Base-by-base conservation (phyloP, 2,888 invertebrate genomes). In the Lasius fuliginosus region DNA sequence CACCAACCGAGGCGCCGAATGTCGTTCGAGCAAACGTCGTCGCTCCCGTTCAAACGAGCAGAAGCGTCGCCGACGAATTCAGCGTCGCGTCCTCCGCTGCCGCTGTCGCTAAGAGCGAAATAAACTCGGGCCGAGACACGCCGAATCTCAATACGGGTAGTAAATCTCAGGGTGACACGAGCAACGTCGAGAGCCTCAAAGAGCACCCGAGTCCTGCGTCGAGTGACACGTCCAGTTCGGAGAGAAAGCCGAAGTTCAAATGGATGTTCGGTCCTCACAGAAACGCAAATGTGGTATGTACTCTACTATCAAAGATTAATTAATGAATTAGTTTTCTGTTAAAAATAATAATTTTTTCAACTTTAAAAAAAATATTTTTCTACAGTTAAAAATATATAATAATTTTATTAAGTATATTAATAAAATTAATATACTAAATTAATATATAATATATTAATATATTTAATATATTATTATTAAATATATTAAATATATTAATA, bases 181-280 rank as follows among this genome's bases (percentile, higher is more conserved):
- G 81, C 40, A 86, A 77, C 56, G 84, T 85, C 40, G 89, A 87
- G 1, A 71, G 64, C 18, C 88, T 88, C n/a, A 88, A 89, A 11
- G 49, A 73, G 1, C 73, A 82, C 9, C 85, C 76, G 68, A 85
- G 85, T 60, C 67, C 88, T 23, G 85, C 75, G 46, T 83, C 74
- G 30, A 90, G 84, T 33, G 91, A 93, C 8, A 85, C 73, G 11
- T 81, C 87, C 15, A 83, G 82, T 82, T 84, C 74, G 6, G 93
- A 93, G 46, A 91, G 88, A 23, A 94, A 92, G 67, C 92, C 94
- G 40, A 95, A 91, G 85, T 87, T 92, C 33, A 94, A 95, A 85
- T 96, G 96, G 96, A 95, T 96, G 91, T 96, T 96, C 91, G 96
- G 96, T 58, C 95, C 94, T n/a, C 96, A 96, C 89, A 95, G 94